Base-by-base conservation (phyloP, 2,113 vertebrate genomes). In the Illadopsis cleaveri region DNA sequence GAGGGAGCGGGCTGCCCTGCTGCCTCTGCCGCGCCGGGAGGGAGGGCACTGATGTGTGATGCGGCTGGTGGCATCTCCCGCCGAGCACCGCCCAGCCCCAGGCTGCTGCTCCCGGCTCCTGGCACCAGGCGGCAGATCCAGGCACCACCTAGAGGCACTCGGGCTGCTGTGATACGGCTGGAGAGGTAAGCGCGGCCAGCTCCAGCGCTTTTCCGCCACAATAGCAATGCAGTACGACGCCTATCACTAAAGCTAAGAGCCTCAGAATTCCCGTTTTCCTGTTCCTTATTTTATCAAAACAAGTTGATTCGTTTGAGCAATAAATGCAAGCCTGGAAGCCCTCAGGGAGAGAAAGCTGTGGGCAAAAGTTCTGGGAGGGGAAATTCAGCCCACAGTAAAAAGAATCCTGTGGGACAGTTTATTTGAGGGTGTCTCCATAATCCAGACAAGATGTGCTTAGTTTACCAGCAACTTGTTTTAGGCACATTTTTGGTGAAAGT, bases 91-190 rank as follows among this genome's bases (percentile, higher is more conserved):
- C 33, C 37, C 86, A 28, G 37, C 35, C 65, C 12, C 22, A 20
- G n/a, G 57, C 40, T 51, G 58, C 47, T n/a, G 58, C 61, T 70
- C 31, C 84, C 35, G 12, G 54, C 40, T 93, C 27, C 69, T 2
- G 51, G 78, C 85, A 35, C 16, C 40, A 89, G 96, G 95, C 35
- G 83, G 80, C 82, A 88, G 97, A 91, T 95, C 61, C 69, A 96
- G 96, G 97, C 97, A 96, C 97, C 98, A 94, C 97, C 98, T 97
- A 94, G 97, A 97, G 98, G 97, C 91, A 13, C 54, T 18, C 50
- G 33, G 23, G 60, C 40, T 83, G 77, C 7, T 48, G 12, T 14
- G 79, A 37, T 20, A 23, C 94, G 82, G 47, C 65, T 47, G 69
- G 4, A 73, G 38, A 48, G 40, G 10, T 1, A 3, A 60, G 44